Conservation (phyloP, 1,140 invertebrate species). For the Drosophila littoralis region DNA sequence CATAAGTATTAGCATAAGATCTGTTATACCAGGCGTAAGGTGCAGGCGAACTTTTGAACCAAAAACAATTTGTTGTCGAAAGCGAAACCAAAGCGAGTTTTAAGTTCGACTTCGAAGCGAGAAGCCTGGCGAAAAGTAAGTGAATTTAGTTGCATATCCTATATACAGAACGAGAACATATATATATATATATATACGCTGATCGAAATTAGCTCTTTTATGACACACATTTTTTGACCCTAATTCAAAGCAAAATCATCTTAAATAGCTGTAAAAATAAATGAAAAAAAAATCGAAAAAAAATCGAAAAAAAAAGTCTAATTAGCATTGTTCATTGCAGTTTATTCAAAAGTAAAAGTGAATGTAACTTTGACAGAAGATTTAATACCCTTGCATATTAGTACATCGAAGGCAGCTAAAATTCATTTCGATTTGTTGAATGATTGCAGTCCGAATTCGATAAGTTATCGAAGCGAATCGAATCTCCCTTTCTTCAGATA, state of each 20-base stretch:
- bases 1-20: constrained; percentile 67
- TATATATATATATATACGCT: constrained; percentile 46
- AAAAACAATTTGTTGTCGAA: constrained; percentile 7
- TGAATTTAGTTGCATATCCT: constrained; percentile 83
- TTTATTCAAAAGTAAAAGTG: constrained; percentile 17
- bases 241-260: constrained; percentile 26
- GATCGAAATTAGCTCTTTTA: constrained; percentile 56
- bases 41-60: not conserved
- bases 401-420: too few relatives aligned
- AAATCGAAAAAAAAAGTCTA: constrained; percentile 15
- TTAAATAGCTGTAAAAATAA: constrained; percentile 53
- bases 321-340: constrained; percentile 50
- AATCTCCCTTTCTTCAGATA: too few relatives aligned
- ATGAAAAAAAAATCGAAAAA: constrained; percentile 14
- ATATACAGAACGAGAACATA: constrained; percentile 58
- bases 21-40: constrained; percentile 15
- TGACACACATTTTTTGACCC: constrained; percentile 38
- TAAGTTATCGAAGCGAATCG: too few relatives aligned
- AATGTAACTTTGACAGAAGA: constrained; percentile 12
- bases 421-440: too few relatives aligned
- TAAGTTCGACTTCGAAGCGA: not conserved
- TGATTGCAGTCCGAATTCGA: too few relatives aligned
- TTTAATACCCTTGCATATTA: constrained; percentile 1
- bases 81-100: constrained; percentile 7
- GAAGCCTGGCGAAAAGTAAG: constrained; percentile 29